Conservation (phyloP, 2,888 invertebrate genomes). For the Colostygia pectinataria region DNA sequence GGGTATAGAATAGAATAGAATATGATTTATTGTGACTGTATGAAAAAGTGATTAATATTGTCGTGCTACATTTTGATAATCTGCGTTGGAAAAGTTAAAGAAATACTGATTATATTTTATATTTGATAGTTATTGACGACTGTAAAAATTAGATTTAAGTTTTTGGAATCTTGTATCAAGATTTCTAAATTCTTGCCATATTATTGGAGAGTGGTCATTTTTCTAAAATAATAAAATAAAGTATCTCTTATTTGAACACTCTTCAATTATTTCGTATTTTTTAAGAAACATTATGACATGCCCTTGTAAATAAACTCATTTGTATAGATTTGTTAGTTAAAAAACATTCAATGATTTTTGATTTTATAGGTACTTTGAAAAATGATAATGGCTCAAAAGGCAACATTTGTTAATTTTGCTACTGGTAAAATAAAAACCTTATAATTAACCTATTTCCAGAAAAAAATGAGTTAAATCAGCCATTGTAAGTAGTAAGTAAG, state of each 20-base stretch:
- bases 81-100: not conserved
- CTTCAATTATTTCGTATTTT: constrained; percentile 13
- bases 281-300: constrained; percentile 1
- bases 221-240: not conserved
- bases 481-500: constrained; percentile 78
- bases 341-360: constrained; percentile 1
- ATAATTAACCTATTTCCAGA: not conserved
- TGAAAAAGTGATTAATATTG: not conserved
- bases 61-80: constrained; percentile 8
- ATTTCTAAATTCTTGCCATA: constrained; percentile 78
- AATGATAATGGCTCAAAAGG: constrained; percentile 3
- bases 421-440: too few relatives aligned
- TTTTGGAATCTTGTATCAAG: constrained; percentile 80
- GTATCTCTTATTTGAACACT: constrained; percentile 5
- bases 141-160: constrained; percentile 53
- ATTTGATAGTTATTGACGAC: constrained; percentile 22
- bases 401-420: not conserved
- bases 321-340: not conserved
- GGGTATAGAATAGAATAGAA: constrained; percentile 1
- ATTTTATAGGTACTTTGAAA: not conserved
- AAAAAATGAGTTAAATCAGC: constrained; percentile 40
- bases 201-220: constrained; percentile 35
- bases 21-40: not conserved
- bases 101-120: constrained; percentile 4
- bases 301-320: constrained; percentile 38